phyloP scores from a whole-genome alignment of 2,888 invertebrate species.

The Nomada flava region DNA sequence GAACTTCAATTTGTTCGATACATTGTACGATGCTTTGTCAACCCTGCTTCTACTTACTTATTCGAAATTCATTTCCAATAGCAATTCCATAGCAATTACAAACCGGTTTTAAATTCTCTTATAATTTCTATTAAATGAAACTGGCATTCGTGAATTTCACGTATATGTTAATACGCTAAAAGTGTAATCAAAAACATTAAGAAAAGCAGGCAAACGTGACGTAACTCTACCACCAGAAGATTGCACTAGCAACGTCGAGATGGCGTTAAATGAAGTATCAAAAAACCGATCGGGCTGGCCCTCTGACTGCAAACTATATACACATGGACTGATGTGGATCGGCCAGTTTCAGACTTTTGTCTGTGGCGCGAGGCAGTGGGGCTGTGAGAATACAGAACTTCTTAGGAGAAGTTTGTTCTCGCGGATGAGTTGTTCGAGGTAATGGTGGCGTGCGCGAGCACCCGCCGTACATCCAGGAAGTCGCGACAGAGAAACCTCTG shows the following conservation, averaged over 20 bases:
- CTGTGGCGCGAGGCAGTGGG: slow-evolving; percentile 67
- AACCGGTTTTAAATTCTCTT: too few relatives aligned
- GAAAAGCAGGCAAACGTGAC: not conserved
- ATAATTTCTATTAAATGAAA: too few relatives aligned
- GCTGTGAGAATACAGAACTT: slow-evolving; percentile 55
- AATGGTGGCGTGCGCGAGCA: slow-evolving; percentile 71
- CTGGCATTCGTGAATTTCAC: not conserved
- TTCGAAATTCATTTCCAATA: not conserved
- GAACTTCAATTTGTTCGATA: not conserved
- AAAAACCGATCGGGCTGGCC: slow-evolving; percentile 32
- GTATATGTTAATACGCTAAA: too few relatives aligned
- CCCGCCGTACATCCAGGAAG: slow-evolving; percentile 58
- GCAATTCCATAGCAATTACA: too few relatives aligned
- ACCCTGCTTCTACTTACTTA: not conserved
- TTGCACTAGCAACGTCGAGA: not conserved
- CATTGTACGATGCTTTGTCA: not conserved
- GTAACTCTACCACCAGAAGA: not conserved
- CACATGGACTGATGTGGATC: slow-evolving; percentile 47
- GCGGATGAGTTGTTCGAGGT: slow-evolving; percentile 67
- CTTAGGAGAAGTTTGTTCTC: slow-evolving; percentile 60
- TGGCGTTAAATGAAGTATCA: slow-evolving; percentile 2
- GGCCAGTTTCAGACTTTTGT: slow-evolving; percentile 73
- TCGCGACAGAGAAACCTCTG: slow-evolving; percentile 25
- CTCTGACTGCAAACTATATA: slow-evolving; percentile 32
- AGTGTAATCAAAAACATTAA: not conserved